A percentile compares a stretch with the other conserved stretches of the same genome.
Conservation (phyloP, 2,113 vertebrate genomes). For the Antechinus stuartii region DNA sequence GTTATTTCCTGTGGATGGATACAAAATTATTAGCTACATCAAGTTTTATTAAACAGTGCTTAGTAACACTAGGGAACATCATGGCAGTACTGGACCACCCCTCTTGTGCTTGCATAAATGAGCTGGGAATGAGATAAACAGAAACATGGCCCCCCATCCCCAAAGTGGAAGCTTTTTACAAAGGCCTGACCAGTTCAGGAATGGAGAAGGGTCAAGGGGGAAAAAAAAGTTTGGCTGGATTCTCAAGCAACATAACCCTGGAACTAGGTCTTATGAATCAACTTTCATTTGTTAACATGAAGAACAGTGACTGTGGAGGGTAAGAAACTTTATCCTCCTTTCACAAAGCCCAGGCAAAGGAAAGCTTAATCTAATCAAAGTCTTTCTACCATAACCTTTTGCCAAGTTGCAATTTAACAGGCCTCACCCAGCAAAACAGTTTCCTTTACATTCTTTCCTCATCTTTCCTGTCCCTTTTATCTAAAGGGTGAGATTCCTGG, state of each 20-base stretch:
- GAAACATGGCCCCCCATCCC: not conserved
- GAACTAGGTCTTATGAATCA: not conserved
- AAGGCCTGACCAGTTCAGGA: not conserved
- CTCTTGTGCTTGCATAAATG: not conserved
- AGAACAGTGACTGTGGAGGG: not conserved
- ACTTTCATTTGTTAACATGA: not conserved
- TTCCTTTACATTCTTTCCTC: not conserved
- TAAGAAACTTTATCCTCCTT: not conserved
- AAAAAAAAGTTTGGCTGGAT: not conserved
- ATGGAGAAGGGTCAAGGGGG: not conserved
- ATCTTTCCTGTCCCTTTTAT: not conserved
- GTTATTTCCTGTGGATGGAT: not conserved
- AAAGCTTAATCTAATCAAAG: not conserved
- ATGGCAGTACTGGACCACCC: not conserved
- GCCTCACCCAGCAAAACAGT: not conserved
- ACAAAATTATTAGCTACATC: not conserved
- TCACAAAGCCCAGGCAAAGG: not conserved
- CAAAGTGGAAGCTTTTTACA: not conserved
- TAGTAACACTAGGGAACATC: not conserved
- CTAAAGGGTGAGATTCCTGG: not conserved
- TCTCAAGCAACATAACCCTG: not conserved
- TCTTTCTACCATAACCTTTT: not conserved
- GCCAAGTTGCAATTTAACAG: not conserved
- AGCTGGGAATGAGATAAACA: slow-evolving; percentile 1
- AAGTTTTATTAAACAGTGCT: not conserved